Base-by-base conservation (phyloP, 2,797 vertebrate genomes). In the Pyrocephalus nanus region DNA sequence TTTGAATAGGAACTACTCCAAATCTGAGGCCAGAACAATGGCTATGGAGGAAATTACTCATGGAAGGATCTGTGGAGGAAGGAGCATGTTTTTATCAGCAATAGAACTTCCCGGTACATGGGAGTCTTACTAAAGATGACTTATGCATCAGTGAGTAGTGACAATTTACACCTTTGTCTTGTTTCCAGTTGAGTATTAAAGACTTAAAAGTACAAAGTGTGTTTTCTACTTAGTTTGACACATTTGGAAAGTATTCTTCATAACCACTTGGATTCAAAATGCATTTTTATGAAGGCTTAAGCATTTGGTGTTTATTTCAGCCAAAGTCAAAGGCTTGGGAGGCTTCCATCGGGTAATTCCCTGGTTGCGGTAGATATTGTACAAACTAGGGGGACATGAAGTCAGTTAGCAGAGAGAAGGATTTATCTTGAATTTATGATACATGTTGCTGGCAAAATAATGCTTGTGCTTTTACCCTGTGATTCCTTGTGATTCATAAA, bases 371-470 rank as follows among this genome's bases (percentile, higher is more conserved):
- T 77, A 21, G 62, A 29, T 81, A 13, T 11, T 77, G 36, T 83
- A 83, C 61, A 55, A 87, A 78, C 66, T 4, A 69, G 32, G 12
- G 20, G 27, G 32, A 18, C 18, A 3, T 58, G 40, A 91, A 94
- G 47, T 65, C 57, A 27, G 6, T 80, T 57, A 74, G 16, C 45
- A 85, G 57, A 84, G 51, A 66, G 53, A 32, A 73, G 42, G 69
- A 53, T 92, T 58, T 55, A 9, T 78, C 26, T 72, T 96, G 88
- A 95, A 88, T 92, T 94, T 93, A 69, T 91, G 95, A 94, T 97
- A 74, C 90, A 81, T 96, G 94, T 94, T 95, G 91, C 80, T 98
- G 96, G 97, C 95, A 96, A 96, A 97, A 96, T 94, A 96, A 82
- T 93, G 91, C 60, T 93, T 57, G 36, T 95, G 96, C 95, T 96